Conservation (phyloP, 2,113 vertebrate species). For the Cinclus cinclus region DNA sequence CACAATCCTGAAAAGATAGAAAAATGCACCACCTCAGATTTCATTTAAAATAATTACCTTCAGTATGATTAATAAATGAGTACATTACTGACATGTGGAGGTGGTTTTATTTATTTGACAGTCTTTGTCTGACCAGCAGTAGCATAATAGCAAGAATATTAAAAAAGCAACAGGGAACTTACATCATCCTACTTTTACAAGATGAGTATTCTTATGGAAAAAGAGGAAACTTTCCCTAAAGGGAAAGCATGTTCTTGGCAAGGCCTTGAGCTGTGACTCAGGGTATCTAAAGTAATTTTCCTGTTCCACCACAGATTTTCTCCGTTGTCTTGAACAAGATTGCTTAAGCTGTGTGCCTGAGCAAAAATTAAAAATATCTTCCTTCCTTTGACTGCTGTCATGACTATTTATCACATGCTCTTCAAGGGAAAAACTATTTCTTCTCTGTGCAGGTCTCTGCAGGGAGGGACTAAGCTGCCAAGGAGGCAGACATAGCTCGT, state of each 20-base stretch:
- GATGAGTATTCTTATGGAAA: not conserved
- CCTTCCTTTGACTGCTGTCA: not conserved
- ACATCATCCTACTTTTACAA: not conserved
- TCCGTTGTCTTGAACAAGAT: not conserved
- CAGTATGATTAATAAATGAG: not conserved
- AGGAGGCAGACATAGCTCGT: not conserved
- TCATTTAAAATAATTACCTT: constrained; percentile 4
- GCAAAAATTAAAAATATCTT: constrained; percentile 15
- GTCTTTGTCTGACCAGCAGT: not conserved
- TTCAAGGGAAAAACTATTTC: not conserved
- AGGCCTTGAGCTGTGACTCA: not conserved
- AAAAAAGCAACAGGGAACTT: not conserved
- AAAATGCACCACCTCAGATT: not conserved
- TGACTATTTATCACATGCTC: not conserved
- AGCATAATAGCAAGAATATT: not conserved
- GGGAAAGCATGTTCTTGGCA: not conserved
- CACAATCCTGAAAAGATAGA: not conserved
- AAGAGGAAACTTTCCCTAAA: not conserved
- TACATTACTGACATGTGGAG: not conserved
- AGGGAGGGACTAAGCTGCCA: not conserved
- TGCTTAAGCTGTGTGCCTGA: not conserved
- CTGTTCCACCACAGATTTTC: not conserved
- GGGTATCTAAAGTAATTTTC: constrained; percentile 9
- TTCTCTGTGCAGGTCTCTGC: not conserved
- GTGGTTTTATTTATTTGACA: not conserved